Percentiles rank a stretch among this genome's conserved stretches.
Evolutionary conservation across 1,140 invertebrate genomes (phyloP).

Genomic region (Cydia pomonella): DNA sequence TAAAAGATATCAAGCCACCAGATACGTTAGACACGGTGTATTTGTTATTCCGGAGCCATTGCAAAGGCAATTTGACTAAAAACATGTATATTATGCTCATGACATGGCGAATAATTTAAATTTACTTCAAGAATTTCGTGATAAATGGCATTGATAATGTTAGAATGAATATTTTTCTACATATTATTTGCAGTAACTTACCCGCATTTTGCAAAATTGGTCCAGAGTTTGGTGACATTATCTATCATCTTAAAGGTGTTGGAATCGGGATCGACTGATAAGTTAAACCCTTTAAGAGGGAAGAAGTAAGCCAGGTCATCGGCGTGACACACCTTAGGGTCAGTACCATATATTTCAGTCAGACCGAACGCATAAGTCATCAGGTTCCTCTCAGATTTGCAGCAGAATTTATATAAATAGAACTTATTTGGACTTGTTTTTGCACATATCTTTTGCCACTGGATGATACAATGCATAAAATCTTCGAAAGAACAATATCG

Average conservation of each 20-base stretch:
- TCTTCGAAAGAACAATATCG: conserved; percentile 39
- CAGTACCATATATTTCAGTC: conserved; percentile 32
- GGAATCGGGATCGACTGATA: conserved; percentile 40
- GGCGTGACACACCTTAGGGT: conserved; percentile 41
- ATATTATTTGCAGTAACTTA: conserved; percentile 38
- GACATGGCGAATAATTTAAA: too few relatives aligned
- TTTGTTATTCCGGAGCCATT: too few relatives aligned
- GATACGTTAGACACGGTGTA: background rate
- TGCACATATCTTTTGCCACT: conserved; percentile 44
- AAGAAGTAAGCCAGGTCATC: conserved; percentile 58
- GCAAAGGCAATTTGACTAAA: too few relatives aligned
- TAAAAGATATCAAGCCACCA: background rate
- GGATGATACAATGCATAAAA: conserved; percentile 41
- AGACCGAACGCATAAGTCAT: conserved; percentile 35
- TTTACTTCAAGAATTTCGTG: background rate
- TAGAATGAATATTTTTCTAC: background rate
- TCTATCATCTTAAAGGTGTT: conserved; percentile 48
- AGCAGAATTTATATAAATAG: conserved; percentile 57
- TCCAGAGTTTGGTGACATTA: conserved; percentile 51
- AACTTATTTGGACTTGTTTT: conserved; percentile 43
- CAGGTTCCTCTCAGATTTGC: conserved; percentile 50
- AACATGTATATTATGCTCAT: too few relatives aligned
- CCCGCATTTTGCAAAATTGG: conserved; percentile 60
- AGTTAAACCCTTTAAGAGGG: conserved; percentile 33
- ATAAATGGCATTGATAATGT: background rate